Conservation (phyloP, 2,113 vertebrate genomes). For the Ranitomeya imitator region DNA sequence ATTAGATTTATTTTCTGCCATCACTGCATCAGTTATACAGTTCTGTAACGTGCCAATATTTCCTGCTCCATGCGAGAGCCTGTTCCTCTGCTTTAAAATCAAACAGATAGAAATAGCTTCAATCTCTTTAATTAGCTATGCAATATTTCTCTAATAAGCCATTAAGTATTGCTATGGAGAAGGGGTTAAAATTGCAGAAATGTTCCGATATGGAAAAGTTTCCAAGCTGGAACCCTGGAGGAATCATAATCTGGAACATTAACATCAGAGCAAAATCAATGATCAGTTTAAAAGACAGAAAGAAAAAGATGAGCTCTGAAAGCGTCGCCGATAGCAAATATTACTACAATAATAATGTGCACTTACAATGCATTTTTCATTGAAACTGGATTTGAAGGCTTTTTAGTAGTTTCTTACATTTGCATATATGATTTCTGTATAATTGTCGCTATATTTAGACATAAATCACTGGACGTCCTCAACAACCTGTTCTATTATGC, state of each 20-base stretch:
- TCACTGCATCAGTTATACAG: too few species aligned
- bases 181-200: slow-evolving; percentile 21
- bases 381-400: not conserved
- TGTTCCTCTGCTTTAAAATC: not conserved
- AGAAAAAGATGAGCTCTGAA: not conserved
- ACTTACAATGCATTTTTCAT: slow-evolving; percentile 18
- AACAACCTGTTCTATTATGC: not conserved
- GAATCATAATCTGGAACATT: slow-evolving; percentile 7
- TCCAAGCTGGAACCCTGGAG: slow-evolving; percentile 8
- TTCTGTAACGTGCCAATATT: not conserved
- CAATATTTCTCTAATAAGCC: not conserved
- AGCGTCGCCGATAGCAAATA: slow-evolving; percentile 11
- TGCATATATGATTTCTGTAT: not conserved
- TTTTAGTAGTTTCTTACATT: not conserved
- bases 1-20: too few species aligned
- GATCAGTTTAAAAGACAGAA: slow-evolving; percentile 23
- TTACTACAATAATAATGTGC: slow-evolving; percentile 7
- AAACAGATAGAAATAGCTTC: not conserved
- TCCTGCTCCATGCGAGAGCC: not conserved
- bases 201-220: not conserved
- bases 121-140: slow-evolving; percentile 1
- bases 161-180: slow-evolving; percentile 17
- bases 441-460: not conserved
- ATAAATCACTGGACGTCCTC: not conserved
- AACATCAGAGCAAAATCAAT: slow-evolving; percentile 38